Base-by-base conservation (phyloP, 1,140 invertebrate genomes). In the Acromyrmex heyeri region DNA sequence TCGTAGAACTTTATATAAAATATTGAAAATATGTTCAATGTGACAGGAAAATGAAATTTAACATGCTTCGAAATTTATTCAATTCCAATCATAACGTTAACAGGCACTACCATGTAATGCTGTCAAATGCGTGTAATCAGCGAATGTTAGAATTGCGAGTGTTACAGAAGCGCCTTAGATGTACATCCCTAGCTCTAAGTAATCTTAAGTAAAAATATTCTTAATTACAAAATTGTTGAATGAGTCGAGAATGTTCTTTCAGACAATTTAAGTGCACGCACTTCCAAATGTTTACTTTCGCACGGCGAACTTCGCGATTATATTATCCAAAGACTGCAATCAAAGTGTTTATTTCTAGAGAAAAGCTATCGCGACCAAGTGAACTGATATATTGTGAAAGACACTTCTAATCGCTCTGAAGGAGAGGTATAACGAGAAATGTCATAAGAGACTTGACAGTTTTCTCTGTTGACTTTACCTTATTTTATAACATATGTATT, bases 241-340 rank as follows among this genome's bases (percentile, higher is more conserved):
- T n/a, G 57, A 73, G 27, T 55, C 24, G 67, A 55, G 61, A 81
- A 24, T 34, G 18, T 30, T 18, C 55, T 83, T 75, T n/a, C 34
- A 27, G 38, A 21, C 50, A 34, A 21, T 53, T 81, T n/a, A 16
- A 81, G 30, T 65, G 44, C 44, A 79, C 64, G 53, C 44, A 59
- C 55, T 57, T 44, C 21, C n/a, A 30, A 34, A 79, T 27, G 48
- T 34, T 70, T 55, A 57, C 69, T 53, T 34, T 81, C n/a, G 30
- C 77, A 38, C 62, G 48, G 67, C 14, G 48, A 62, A 67, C 77
- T 44, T 55, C 3, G n/a, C 48, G 30, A 67, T 81, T 81, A 50
- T 79, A 61, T 50, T 27, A 38, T 30, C 70, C 69, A 75, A 83
- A 75, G 79, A 83, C 55, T 83, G 55, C 14, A 57, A 75, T 62